Percentiles rank a stretch among this genome's conserved stretches.
Conservation (phyloP, 64 coral and sea anemone genomes). For the Cladopsammia gracilis region DNA sequence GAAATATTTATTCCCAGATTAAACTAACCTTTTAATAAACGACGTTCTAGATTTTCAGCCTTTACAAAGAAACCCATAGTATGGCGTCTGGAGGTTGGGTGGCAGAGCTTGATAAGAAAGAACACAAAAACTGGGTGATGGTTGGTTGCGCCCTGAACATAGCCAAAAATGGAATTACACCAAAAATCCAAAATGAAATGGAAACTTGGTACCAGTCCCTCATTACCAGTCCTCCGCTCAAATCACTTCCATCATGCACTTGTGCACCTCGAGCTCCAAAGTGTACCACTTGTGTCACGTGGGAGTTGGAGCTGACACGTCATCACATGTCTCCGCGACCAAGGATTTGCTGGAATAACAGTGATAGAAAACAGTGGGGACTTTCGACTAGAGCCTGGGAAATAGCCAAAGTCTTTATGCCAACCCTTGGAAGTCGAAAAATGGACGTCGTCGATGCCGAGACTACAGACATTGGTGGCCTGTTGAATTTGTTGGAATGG, state of each 20-base stretch:
- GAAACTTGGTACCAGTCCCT: not conserved
- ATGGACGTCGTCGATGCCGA: not conserved
- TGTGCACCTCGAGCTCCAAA: not conserved
- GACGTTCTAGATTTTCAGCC: too few species aligned
- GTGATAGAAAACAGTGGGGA: constrained; percentile 56
- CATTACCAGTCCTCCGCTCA: not conserved
- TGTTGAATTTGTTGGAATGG: not conserved
- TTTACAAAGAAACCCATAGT: not conserved
- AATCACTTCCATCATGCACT: not conserved
- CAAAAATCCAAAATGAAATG: constrained; percentile 20
- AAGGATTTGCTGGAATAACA: constrained; percentile 51
- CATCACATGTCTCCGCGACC: not conserved
- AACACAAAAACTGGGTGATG: constrained; percentile 6
- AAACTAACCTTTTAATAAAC: too few species aligned
- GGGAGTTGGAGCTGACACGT: constrained; percentile 21
- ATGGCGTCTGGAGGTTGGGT: not conserved
- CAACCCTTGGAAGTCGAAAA: constrained; percentile 19
- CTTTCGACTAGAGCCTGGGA: constrained; percentile 34
- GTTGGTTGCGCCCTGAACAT: not conserved
- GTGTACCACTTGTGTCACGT: not conserved
- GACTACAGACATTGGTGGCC: not conserved
- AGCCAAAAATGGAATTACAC: constrained; percentile 48
- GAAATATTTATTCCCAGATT: too few species aligned
- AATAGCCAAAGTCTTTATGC: constrained; percentile 70
- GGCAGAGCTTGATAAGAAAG: constrained; percentile 6